These are phyloP conservation scores for Eupithecia exiguata DNA, from an alignment of 2,888 invertebrate species.

Conservation along the genomic window DNA sequence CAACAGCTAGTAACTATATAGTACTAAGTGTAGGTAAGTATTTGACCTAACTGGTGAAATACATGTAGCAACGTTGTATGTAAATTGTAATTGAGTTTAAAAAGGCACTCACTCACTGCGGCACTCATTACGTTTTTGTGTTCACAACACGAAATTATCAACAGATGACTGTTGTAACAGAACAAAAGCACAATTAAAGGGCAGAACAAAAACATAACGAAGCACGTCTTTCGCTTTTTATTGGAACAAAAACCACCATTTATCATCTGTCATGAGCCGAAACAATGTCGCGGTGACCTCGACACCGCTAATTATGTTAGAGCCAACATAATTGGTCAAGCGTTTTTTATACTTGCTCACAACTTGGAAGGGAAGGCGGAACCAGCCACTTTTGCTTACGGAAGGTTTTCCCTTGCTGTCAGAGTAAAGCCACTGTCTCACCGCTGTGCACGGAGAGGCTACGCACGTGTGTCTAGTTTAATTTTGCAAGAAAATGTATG, in stretches of 20 bases:
- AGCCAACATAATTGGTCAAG: conserved; percentile 31
- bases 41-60: background rate
- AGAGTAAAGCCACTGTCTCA: no score
- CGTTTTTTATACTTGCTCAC: background rate
- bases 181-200: conserved; percentile 35
- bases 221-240: conserved; percentile 39
- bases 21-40: background rate
- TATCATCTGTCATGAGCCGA: conserved; percentile 56
- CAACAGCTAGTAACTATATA: no score
- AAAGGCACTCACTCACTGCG: background rate
- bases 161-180: conserved; percentile 27
- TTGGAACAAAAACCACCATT: conserved; percentile 51
- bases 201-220: conserved; percentile 24
- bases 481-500: no score
- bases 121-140: background rate
- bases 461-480: no score
- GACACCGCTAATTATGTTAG: conserved; percentile 61
- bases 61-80: background rate
- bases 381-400: background rate
- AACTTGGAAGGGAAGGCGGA: background rate
- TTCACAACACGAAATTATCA: conserved; percentile 23
- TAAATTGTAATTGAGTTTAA: background rate
- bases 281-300: conserved; percentile 56
- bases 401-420: background rate
- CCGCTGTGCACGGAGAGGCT: no score